Percentiles rank a stretch among this genome's conserved stretches.
Evolutionary conservation across 2,797 vertebrate genomes (phyloP).

Genomic region (Catamblyrhynchus diadema): DNA sequence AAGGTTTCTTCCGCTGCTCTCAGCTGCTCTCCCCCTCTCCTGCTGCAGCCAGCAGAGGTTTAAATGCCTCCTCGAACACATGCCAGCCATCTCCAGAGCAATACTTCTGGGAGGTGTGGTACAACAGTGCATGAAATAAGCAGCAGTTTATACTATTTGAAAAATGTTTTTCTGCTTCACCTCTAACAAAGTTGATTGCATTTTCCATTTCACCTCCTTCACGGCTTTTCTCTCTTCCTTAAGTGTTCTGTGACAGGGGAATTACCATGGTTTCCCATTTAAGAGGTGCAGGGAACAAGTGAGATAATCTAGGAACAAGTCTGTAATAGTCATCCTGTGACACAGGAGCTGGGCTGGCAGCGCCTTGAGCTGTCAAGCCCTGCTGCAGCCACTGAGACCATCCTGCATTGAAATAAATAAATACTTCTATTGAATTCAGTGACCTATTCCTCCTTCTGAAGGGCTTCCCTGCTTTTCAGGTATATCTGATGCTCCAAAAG

Average conservation of each 20-base stretch:
- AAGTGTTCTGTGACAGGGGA: slow-evolving; percentile 39
- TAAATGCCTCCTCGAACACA: neutral
- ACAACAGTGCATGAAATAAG: neutral
- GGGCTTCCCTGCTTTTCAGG: neutral
- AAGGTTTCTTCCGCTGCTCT: neutral
- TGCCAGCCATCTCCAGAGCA: neutral
- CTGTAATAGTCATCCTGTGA: neutral
- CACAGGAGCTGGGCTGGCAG: neutral
- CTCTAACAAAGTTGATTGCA: slow-evolving; percentile 35
- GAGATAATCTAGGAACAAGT: slow-evolving; percentile 17
- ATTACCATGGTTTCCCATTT: slow-evolving; percentile 37
- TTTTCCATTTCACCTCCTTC: slow-evolving; percentile 59
- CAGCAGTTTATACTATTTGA: neutral
- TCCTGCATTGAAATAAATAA: neutral
- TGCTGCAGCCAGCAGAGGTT: neutral
- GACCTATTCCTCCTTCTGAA: neutral
- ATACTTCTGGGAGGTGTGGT: neutral
- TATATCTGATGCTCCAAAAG: neutral
- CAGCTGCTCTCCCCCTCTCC: neutral
- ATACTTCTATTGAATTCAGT: fast-evolving
- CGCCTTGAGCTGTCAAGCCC: neutral
- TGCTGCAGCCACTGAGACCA: neutral
- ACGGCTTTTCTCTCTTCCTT: slow-evolving; percentile 1
- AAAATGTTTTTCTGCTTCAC: slow-evolving; percentile 52
- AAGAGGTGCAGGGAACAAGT: slow-evolving; percentile 16